phyloP scores from a whole-genome alignment of 2,888 invertebrate species.

The Xanthostigma xanthostigma region DNA sequence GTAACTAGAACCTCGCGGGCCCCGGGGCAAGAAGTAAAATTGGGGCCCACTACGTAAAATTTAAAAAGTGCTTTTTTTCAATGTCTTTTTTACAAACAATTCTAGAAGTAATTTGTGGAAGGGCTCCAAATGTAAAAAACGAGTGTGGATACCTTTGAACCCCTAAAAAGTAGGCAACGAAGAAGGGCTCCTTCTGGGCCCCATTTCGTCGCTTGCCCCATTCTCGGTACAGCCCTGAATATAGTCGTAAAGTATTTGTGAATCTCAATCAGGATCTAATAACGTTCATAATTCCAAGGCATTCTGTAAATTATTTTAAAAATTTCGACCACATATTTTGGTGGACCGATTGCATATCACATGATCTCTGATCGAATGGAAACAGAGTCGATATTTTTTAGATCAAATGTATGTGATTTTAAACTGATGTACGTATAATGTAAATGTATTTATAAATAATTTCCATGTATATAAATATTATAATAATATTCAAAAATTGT shows the following conservation, averaged over 20 bases:
- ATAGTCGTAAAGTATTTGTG: neutral
- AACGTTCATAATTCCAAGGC: neutral
- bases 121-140: no score
- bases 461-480: neutral
- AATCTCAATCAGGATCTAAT: neutral
- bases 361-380: neutral
- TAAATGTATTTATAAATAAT: neutral
- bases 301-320: neutral
- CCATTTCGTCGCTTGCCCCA: no score
- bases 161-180: no score
- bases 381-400: neutral
- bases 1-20: no score
- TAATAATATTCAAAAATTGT: neutral
- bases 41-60: no score
- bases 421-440: neutral
- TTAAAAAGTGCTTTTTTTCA: no score
- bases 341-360: slow-evolving; percentile 9
- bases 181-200: no score
- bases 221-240: no score
- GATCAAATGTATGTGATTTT: neutral
- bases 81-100: no score
- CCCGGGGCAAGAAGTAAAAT: no score
- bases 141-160: no score
- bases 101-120: no score
- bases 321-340: neutral